Evolutionary conservation across 2,888 invertebrate species (phyloP), one percentile per base, ranked within the genome.

Genomic region (Diplolepis rosae): DNA sequence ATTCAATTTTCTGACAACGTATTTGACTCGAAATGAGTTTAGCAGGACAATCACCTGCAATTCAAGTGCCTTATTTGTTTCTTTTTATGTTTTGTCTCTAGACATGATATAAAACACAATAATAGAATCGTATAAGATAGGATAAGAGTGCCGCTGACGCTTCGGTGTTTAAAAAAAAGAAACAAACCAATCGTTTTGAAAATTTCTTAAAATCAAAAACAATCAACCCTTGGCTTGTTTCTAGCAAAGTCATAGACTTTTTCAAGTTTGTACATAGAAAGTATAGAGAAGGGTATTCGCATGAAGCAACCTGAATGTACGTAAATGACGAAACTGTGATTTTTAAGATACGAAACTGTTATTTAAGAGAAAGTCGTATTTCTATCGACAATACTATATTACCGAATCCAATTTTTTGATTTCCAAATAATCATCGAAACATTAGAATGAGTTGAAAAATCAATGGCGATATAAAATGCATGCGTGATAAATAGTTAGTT

Each of bases 311-410:
- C 61, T 61, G 24, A 61, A 39, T n/a, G 39, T 39, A 61, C 39
- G 39, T 61, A 61, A 61, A 61, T 39, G 61, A 27, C n/a, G 61
- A 24, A 61, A 61, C 56, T 61, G 56, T 61, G 56, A 61, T 61
- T 61, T 22, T 61, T 61, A 39, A 61, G 24, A 61, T 61, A 61
- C 61, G 39, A 61, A 61, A 39, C 39, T 61, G 39, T 39, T 61
- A 61, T 42, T 27, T 61, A 61, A 61, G 39, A 61, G 24, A 42
- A 61, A 39, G 39, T 61, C 61, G 24, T 61, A 24, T 61, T 61
- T 42, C 39, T 35, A 61, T 27, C 39, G 39, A 61, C 61, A 61
- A 61, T 61, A 42, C 54, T 32, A 54, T 32, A 54, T 32, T 61
- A 39, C 24, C 61, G 39, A 61, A 61, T 30, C 15, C 13, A 52